These are phyloP conservation scores for Scyliorhinus canicula DNA, from an alignment of 2,797 vertebrate species.

Conservation along the genomic window DNA sequence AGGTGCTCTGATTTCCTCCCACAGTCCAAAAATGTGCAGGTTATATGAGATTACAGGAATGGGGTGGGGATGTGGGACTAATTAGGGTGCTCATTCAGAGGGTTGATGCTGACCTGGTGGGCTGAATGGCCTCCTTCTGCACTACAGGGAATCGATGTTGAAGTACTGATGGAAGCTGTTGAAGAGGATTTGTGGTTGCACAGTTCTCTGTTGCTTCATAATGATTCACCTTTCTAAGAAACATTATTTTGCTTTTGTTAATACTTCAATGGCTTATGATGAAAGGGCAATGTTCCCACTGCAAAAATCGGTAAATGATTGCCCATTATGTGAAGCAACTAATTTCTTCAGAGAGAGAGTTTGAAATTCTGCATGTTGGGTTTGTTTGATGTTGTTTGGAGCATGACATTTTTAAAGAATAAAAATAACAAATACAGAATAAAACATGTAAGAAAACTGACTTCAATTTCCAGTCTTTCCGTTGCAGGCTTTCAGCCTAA, in stretches of 20 bases:
- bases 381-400: background rate
- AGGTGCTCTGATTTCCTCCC: too few relatives aligned
- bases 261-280: background rate
- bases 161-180: background rate
- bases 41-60: too few relatives aligned
- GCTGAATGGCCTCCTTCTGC: too few relatives aligned
- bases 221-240: background rate
- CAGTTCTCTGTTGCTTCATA: background rate
- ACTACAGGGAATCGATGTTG: background rate
- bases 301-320: background rate
- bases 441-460: background rate
- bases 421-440: background rate
- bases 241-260: background rate
- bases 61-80: too few relatives aligned
- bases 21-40: too few relatives aligned
- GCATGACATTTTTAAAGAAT: background rate
- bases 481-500: conserved; percentile 39
- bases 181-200: background rate
- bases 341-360: too few relatives aligned
- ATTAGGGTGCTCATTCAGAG: too few relatives aligned
- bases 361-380: background rate
- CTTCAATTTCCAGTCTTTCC: conserved; percentile 35
- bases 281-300: background rate
- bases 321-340: background rate
- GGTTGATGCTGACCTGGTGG: too few relatives aligned